Evolutionary conservation across 2,888 invertebrate species (phyloP).

Genomic region (Eilema griseolum): DNA sequence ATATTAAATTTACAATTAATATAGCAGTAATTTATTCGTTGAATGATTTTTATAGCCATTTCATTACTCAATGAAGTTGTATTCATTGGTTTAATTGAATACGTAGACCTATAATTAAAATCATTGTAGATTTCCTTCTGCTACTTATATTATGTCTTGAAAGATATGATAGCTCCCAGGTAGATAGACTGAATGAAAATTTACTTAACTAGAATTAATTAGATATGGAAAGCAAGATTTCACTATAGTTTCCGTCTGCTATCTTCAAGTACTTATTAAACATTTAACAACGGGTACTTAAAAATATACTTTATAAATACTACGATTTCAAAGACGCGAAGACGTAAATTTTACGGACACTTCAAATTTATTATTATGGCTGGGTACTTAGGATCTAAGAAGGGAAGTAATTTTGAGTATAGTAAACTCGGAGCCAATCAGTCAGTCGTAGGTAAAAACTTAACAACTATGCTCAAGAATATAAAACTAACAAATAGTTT

Average conservation of each 20-base stretch:
- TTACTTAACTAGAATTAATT: background rate
- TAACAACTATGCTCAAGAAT: background rate
- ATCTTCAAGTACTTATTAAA: background rate
- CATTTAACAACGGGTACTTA: background rate
- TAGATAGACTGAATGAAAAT: background rate
- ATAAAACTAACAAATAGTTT: background rate
- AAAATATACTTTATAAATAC: background rate
- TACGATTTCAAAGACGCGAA: background rate
- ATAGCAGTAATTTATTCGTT: conserved; percentile 22
- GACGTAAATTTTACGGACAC: background rate
- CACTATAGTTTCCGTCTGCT: background rate
- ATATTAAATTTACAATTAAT: conserved; percentile 26
- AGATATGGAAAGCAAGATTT: background rate
- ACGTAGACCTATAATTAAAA: background rate
- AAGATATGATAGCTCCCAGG: background rate
- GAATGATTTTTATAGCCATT: conserved; percentile 29
- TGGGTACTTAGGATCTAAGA: background rate
- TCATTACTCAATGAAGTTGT: conserved; percentile 35
- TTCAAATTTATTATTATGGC: background rate
- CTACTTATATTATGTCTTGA: background rate
- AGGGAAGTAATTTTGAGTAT: background rate
- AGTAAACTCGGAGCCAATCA: background rate
- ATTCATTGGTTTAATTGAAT: background rate
- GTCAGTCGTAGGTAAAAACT: background rate
- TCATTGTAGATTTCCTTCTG: background rate